phyloP scores from a whole-genome alignment of 2,113 vertebrate species.

The Psittacus erithacus region DNA sequence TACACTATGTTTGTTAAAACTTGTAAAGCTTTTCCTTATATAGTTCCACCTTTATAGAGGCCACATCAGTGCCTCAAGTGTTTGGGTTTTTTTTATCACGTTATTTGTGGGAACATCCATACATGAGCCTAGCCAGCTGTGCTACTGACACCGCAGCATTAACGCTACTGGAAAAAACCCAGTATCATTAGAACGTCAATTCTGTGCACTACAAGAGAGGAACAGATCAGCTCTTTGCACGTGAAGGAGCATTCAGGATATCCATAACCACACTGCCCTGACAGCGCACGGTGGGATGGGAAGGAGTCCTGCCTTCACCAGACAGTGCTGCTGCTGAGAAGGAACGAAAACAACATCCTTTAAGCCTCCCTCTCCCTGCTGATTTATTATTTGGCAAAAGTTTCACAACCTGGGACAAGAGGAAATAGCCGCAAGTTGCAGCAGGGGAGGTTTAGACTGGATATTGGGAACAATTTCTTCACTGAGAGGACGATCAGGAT shows the following conservation, averaged over 20 bases:
- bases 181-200: neutral
- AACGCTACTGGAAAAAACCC: too few relatives aligned
- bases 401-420: neutral
- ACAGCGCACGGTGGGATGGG: neutral
- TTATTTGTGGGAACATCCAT: neutral
- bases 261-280: neutral
- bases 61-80: neutral
- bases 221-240: accelerated
- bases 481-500: neutral
- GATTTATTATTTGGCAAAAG: neutral
- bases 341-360: neutral
- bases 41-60: neutral
- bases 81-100: neutral
- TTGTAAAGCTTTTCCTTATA: neutral
- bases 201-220: too few relatives aligned
- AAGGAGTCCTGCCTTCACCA: neutral
- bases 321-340: neutral
- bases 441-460: neutral
- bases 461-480: neutral
- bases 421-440: neutral
- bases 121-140: neutral
- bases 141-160: neutral
- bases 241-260: accelerated
- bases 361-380: neutral
- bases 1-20: neutral